Conservation (phyloP, 2,888 invertebrate species). For the Acanthosepion pharaonis region DNA sequence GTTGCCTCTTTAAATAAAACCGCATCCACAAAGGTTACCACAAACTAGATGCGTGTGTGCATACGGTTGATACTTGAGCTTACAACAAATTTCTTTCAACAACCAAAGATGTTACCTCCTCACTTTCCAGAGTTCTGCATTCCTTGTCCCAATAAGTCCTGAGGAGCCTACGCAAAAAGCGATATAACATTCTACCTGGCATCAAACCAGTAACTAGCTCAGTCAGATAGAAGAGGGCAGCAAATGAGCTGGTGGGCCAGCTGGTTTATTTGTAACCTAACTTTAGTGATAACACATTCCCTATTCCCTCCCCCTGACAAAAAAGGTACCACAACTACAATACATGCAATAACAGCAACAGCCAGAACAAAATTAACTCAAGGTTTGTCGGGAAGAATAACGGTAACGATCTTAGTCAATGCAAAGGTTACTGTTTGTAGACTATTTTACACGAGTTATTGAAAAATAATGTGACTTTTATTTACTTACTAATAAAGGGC, state of each 20-base stretch:
- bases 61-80: not conserved
- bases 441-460: too few relatives aligned
- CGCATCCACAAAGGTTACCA: not conserved
- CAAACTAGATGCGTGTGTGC: not conserved
- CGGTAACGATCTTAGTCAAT: not conserved
- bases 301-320: not conserved
- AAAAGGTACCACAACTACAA: not conserved
- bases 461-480: too few relatives aligned
- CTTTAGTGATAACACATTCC: not conserved
- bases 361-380: not conserved
- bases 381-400: too few relatives aligned
- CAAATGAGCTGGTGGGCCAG: not conserved
- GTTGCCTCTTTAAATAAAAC: not conserved
- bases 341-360: not conserved
- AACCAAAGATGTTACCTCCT: constrained; percentile 36
- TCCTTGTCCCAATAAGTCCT: constrained; percentile 46
- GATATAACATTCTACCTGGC: constrained; percentile 38
- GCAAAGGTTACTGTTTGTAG: not conserved
- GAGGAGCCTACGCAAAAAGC: not conserved
- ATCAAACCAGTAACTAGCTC: not conserved
- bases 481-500: too few relatives aligned
- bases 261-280: not conserved
- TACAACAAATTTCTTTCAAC: not conserved
- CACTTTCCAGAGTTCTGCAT: constrained; percentile 37
- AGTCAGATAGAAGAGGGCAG: not conserved